A percentile compares a stretch with the other conserved stretches of the same genome.
These are phyloP conservation scores for Epistrophe eligans DNA, from an alignment of 2,888 invertebrate species.

Conservation along the genomic window DNA sequence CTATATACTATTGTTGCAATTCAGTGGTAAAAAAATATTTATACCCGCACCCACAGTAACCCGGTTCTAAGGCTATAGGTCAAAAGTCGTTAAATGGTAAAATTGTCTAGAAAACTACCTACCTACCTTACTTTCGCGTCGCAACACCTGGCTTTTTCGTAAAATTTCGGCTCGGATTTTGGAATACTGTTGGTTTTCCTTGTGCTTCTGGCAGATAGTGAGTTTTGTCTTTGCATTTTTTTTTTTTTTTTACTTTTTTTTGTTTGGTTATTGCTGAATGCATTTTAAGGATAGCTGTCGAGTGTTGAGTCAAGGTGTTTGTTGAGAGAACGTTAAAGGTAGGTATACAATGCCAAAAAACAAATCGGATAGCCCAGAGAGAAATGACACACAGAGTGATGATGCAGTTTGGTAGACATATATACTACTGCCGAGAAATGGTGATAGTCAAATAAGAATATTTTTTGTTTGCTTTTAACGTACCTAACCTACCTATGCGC, in stretches of 20 bases:
- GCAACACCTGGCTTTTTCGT: neutral
- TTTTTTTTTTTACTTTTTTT: neutral
- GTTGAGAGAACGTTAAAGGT: neutral
- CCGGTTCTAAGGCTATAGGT: constrained; percentile 46
- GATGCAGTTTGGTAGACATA: neutral
- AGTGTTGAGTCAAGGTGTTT: neutral
- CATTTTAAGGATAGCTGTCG: constrained; percentile 7
- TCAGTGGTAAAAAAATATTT: constrained; percentile 1
- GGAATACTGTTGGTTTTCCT: neutral
- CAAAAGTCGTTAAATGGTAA: constrained; percentile 60
- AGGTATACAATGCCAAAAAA: neutral
- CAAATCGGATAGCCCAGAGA: neutral
- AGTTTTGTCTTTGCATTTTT: neutral
- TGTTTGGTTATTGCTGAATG: constrained; percentile 8
- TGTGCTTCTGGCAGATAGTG: constrained; percentile 1
- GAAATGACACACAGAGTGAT: neutral
- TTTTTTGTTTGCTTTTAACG: no score
- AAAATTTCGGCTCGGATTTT: neutral
- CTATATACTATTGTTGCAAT: constrained; percentile 37
- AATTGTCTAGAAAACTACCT: constrained; percentile 50
- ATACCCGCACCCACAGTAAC: neutral
- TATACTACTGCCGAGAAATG: neutral
- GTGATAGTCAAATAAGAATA: neutral
- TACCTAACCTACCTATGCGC: neutral
- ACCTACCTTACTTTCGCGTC: constrained; percentile 29